phyloP scores from a whole-genome alignment of 2,797 vertebrate species.

The Ara ararauna region DNA sequence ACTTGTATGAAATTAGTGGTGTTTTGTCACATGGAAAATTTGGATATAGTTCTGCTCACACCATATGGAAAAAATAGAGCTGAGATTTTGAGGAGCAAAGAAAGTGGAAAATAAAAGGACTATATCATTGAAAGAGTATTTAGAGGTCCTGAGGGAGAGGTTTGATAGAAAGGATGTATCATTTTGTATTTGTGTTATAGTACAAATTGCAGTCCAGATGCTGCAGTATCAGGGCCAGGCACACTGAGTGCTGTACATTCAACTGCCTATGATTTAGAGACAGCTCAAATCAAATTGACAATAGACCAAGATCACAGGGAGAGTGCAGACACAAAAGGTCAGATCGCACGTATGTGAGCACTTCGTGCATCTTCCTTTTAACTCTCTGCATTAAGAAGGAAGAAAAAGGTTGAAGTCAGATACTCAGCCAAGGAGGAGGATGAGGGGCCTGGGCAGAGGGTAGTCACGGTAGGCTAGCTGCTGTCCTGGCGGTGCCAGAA shows the following conservation, averaged over 20 bases:
- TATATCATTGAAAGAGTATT: slow-evolving; percentile 20
- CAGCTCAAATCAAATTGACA: neutral
- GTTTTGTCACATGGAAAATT: slow-evolving; percentile 37
- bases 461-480: neutral
- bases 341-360: neutral
- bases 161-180: slow-evolving; percentile 34
- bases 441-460: neutral
- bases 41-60: neutral
- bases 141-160: neutral
- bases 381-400: neutral
- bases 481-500: slow-evolving; percentile 12
- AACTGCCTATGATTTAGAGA: neutral
- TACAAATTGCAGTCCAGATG: slow-evolving; percentile 36
- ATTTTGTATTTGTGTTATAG: slow-evolving; percentile 5
- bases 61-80: slow-evolving; percentile 16
- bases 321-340: neutral
- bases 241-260: neutral
- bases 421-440: neutral
- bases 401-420: neutral
- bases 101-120: slow-evolving; percentile 14
- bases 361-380: slow-evolving; percentile 22
- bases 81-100: neutral
- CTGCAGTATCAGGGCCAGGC: neutral
- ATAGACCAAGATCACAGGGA: neutral
- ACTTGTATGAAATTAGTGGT: neutral